phyloP scores from a whole-genome alignment of 2,888 invertebrate genomes.

The Tipula vernalis region DNA sequence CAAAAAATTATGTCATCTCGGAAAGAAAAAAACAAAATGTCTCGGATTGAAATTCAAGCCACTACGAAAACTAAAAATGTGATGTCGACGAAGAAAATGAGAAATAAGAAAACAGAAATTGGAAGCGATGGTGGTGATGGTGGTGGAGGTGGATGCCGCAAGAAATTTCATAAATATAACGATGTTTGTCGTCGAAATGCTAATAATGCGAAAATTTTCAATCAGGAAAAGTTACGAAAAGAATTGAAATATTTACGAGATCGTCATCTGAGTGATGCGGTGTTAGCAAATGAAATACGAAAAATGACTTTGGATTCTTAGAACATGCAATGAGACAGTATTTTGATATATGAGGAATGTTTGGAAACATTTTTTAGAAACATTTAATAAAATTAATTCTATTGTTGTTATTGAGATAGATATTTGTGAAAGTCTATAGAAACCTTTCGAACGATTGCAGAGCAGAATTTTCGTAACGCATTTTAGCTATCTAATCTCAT shows the following conservation, averaged over 20 bases:
- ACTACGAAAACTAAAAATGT: neutral
- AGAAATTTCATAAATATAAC: neutral
- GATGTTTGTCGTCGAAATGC: neutral
- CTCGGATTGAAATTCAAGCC: neutral
- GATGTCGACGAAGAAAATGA: neutral
- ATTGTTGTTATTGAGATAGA: neutral
- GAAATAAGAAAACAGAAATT: neutral
- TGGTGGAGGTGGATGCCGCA: neutral
- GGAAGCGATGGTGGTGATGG: neutral
- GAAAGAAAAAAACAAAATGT: neutral
- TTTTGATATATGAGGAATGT: neutral
- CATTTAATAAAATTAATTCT: neutral
- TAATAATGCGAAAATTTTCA: neutral
- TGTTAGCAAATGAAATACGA: slow-evolving; percentile 5
- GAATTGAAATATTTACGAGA: neutral
- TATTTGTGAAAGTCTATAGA: too few relatives aligned
- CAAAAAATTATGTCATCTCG: neutral
- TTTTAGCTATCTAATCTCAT: too few relatives aligned
- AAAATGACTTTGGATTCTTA: neutral
- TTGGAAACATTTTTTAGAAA: neutral
- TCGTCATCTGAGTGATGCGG: neutral
- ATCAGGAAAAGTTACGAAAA: neutral
- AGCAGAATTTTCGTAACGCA: too few relatives aligned
- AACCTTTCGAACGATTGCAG: too few relatives aligned
- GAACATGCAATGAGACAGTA: neutral